A percentile compares a stretch with the other conserved stretches of the same genome.
phyloP scores from a whole-genome alignment of 2,113 vertebrate species.

The Brachyhypopomus occidentalis region DNA sequence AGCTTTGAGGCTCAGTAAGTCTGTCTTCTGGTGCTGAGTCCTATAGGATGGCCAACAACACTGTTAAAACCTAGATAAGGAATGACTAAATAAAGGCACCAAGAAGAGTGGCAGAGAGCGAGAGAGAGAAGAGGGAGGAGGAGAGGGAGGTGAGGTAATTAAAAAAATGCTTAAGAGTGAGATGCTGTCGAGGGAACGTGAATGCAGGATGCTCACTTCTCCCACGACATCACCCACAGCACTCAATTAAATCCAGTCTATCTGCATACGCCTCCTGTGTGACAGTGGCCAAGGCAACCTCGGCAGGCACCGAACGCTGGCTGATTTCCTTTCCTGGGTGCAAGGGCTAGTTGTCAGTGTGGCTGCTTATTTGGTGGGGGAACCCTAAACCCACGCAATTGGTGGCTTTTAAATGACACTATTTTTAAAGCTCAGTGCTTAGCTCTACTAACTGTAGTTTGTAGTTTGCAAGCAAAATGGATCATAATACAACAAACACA shows the following conservation, averaged over 20 bases:
- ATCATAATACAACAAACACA: not conserved
- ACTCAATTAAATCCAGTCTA: conserved; percentile 53
- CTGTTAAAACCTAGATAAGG: conserved; percentile 23
- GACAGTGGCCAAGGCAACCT: conserved; percentile 42
- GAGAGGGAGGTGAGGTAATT: conserved; percentile 51
- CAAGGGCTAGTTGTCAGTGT: conserved; percentile 32
- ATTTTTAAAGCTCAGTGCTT: not conserved
- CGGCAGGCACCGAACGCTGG: conserved; percentile 30
- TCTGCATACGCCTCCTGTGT: conserved; percentile 43
- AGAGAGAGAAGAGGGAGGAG: not conserved
- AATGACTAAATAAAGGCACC: not conserved
- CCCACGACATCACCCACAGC: conserved; percentile 51
- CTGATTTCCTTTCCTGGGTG: conserved; percentile 42
- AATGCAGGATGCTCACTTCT: conserved; percentile 44
- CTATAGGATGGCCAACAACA: conserved; percentile 15
- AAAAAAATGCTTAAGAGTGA: conserved; percentile 51
- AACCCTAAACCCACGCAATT: not conserved
- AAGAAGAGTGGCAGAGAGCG: conserved; percentile 10
- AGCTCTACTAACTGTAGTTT: not conserved
- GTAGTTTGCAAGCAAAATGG: not conserved
- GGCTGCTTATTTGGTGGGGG: not conserved
- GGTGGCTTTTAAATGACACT: not conserved
- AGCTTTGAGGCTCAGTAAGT: conserved; percentile 43
- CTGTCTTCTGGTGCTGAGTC: conserved; percentile 29
- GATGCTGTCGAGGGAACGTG: conserved; percentile 47